A percentile compares a stretch with the other conserved stretches of the same genome.
These are phyloP conservation scores for Gobio occitaniae DNA, from an alignment of 2,797 vertebrate species.

Conservation along the genomic window DNA sequence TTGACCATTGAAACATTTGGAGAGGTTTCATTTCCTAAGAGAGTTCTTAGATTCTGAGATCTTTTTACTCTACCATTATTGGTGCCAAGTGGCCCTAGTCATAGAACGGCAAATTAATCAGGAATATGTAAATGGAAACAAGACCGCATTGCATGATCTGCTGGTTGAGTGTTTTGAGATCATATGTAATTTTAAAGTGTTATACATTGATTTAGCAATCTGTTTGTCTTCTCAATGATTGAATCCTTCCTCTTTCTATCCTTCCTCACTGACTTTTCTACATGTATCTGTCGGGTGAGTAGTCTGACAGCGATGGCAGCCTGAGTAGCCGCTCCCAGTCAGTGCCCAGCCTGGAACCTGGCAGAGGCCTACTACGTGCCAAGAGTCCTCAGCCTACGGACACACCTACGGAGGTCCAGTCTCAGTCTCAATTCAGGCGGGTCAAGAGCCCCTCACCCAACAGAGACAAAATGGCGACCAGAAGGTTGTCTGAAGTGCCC, in stretches of 20 bases:
- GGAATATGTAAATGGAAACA: not conserved
- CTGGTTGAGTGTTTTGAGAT: not conserved
- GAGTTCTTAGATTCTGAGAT: constrained; percentile 16
- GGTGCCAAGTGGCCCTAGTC: not conserved
- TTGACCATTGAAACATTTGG: not conserved
- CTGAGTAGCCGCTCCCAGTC: constrained; percentile 75
- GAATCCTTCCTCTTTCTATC: not conserved
- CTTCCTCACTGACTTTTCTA: constrained; percentile 55
- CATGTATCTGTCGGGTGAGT: constrained; percentile 51
- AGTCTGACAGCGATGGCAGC: constrained; percentile 80
- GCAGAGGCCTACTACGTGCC: constrained; percentile 72
- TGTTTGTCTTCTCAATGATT: not conserved
- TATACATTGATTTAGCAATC: not conserved
- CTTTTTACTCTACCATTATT: not conserved
- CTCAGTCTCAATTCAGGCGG: constrained; percentile 54
- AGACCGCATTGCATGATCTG: constrained; percentile 8
- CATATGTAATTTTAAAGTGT: not conserved
- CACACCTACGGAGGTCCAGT: constrained; percentile 8
- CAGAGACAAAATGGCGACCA: constrained; percentile 67
- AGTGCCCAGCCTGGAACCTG: constrained; percentile 75
- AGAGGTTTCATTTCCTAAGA: not conserved
- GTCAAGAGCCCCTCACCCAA: constrained; percentile 77
- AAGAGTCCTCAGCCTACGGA: constrained; percentile 70
- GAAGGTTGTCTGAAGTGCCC: constrained; percentile 68
- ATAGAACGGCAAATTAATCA: not conserved